These are phyloP conservation scores for Panulirus ornatus DNA, from an alignment of 1,140 invertebrate genomes.

Conservation along the genomic window DNA sequence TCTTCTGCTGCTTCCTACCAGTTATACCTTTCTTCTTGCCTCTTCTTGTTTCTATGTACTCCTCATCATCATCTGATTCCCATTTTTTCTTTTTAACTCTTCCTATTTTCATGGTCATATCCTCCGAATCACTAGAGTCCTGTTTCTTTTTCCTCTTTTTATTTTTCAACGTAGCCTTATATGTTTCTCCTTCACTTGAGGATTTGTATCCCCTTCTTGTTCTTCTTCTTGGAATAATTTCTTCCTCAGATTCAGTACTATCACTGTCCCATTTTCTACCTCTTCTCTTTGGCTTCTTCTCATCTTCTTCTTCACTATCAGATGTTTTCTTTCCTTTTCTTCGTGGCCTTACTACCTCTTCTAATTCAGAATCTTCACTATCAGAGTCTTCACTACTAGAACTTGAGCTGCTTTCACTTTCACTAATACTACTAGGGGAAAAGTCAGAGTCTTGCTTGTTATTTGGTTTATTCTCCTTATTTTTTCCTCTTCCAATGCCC, in stretches of 20 bases:
- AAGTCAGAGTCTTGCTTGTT: constrained; percentile 63
- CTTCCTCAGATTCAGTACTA: constrained; percentile 63
- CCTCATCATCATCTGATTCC: constrained; percentile 67
- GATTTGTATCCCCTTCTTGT: constrained; percentile 61
- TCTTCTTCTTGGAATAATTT: constrained; percentile 49
- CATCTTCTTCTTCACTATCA: constrained; percentile 6
- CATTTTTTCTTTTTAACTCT: constrained; percentile 52
- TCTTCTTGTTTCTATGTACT: constrained; percentile 46
- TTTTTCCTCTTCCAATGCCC: constrained; percentile 41
- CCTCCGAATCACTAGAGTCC: constrained; percentile 61
- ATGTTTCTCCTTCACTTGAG: constrained; percentile 69
- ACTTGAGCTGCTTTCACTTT: constrained; percentile 40
- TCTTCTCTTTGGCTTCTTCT: constrained; percentile 27
- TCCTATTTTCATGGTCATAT: constrained; percentile 35
- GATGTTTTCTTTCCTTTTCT: constrained; percentile 26
- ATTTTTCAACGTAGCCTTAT: constrained; percentile 44
- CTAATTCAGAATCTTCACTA: constrained; percentile 57
- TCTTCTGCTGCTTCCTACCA: constrained; percentile 72
- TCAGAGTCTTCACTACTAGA: constrained; percentile 47
- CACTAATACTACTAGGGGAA: constrained; percentile 38
- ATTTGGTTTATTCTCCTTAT: constrained; percentile 67
- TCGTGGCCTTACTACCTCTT: constrained; percentile 43
- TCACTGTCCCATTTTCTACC: constrained; percentile 53
- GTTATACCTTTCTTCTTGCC: constrained; percentile 61
- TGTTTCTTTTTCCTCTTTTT: constrained; percentile 68